Conservation (phyloP, 2,888 invertebrate species). For the Cotesia congregata region DNA sequence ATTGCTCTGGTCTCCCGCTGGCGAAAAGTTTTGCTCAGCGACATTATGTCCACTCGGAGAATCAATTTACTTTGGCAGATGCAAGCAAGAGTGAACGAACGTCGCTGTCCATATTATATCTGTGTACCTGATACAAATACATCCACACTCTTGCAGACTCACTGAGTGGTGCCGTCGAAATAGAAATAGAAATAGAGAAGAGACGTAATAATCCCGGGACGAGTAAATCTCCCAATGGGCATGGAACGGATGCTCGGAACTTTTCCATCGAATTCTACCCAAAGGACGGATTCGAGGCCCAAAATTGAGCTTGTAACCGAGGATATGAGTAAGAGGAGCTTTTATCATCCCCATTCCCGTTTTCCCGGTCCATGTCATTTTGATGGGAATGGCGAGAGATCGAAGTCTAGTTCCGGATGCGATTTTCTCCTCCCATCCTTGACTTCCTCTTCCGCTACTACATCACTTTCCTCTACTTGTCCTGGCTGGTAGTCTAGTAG, state of each 20-base stretch:
- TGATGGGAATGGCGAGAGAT: not conserved
- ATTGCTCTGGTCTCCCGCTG: constrained; percentile 12
- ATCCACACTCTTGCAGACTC: not conserved
- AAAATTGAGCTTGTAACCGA: not conserved
- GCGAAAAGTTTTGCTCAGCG: constrained; percentile 12
- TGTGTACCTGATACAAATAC: not conserved
- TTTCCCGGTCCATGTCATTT: not conserved
- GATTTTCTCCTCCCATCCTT: constrained; percentile 23
- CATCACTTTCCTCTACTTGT: not conserved
- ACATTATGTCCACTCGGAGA: constrained; percentile 33
- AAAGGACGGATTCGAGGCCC: not conserved
- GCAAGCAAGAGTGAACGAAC: not conserved
- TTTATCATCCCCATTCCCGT: not conserved
- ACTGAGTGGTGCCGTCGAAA: not conserved
- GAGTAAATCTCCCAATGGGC: not conserved
- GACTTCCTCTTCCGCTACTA: constrained; percentile 4
- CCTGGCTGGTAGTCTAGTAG: not conserved
- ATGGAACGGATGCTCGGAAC: not conserved
- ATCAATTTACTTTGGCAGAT: constrained; percentile 30
- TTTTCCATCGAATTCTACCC: not conserved
- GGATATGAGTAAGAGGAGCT: not conserved
- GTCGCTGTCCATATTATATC: not conserved
- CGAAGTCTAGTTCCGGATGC: constrained; percentile 21
- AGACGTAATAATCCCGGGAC: not conserved
- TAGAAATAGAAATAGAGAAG: not conserved